Base-by-base conservation (phyloP, 2,113 vertebrate genomes). In the Tympanuchus pallidicinctus region DNA sequence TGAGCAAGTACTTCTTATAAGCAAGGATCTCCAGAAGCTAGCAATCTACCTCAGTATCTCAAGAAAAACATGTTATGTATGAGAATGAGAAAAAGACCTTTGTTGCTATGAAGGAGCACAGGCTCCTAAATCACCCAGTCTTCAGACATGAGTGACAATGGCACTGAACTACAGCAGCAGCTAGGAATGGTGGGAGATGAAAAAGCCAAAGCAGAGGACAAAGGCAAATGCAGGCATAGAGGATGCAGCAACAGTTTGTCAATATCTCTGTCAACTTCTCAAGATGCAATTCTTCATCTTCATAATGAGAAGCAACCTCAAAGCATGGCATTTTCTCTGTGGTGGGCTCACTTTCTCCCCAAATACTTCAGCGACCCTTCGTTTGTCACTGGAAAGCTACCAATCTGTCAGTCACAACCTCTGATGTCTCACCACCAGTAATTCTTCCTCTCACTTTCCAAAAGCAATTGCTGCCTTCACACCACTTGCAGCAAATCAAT, bases 341-440 rank as follows among this genome's bases (percentile, higher is more conserved):
- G 87, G 85, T 89, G 82, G 89, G 57, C 85, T 81, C 72, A 71
- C 89, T 91, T 91, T 91, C 84, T 93, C 85, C 85, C 78, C 89
- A 94, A 83, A 90, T 94, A 92, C 82, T 94, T 93, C 79, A 92
- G 40, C 1, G 32, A 64, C 91, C 85, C 94, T 96, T 92, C 74
- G 78, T 81, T 86, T 94, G 85, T 91, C 91, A 88, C 36, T 96
- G 91, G 94, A 97, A 95, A 94, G 87, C 36, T 80, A 89, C 85
- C 91, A 95, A 94, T 64, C 91, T 94, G 96, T 94, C 96, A 95
- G 52, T 95, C 93, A 96, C 50, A 86, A 81, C 60, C 76, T 60
- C 72, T 89, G 84, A 77, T 85, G 42, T 89, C 89, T 94, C 94
- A 90, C 93, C 93, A 94, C 93, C 93, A 94, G 85, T 80, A 88